Percentiles rank a stretch among this genome's conserved stretches.
Evolutionary conservation across 1,140 invertebrate genomes (phyloP).

Genomic region (Drosophila fuyamai): DNA sequence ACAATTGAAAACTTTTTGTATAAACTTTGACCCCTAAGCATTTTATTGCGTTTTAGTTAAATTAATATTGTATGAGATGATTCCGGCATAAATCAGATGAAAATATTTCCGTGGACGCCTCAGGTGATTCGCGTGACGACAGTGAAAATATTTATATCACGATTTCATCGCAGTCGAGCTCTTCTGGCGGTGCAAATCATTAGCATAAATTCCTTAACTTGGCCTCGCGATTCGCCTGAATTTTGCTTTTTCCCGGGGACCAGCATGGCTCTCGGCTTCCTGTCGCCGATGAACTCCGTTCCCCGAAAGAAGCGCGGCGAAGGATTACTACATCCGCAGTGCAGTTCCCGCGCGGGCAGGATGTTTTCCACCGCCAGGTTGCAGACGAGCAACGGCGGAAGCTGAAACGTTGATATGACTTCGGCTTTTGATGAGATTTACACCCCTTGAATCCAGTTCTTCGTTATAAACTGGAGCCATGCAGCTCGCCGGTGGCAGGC

Average conservation of each 20-base stretch:
- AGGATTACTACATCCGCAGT: slow-evolving; percentile 49
- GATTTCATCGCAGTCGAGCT: slow-evolving; percentile 39
- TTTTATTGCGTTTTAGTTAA: too few relatives aligned
- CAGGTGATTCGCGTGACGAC: slow-evolving; percentile 37
- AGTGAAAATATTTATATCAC: slow-evolving; percentile 41
- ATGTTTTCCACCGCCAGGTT: slow-evolving; percentile 26
- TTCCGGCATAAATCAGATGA: slow-evolving; percentile 28
- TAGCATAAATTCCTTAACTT: slow-evolving; percentile 74
- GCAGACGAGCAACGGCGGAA: slow-evolving; percentile 38
- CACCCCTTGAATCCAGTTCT: slow-evolving; percentile 51
- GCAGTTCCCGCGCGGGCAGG: slow-evolving; percentile 35
- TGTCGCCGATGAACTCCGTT: slow-evolving; percentile 39
- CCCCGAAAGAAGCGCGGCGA: not conserved
- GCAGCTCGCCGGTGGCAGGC: slow-evolving; percentile 37
- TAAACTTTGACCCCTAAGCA: too few relatives aligned
- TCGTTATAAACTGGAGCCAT: slow-evolving; percentile 58
- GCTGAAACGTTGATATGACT: slow-evolving; percentile 58
- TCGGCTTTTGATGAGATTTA: slow-evolving; percentile 69
- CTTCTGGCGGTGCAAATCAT: slow-evolving; percentile 57
- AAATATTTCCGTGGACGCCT: slow-evolving; percentile 11
- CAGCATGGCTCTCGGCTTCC: slow-evolving; percentile 37
- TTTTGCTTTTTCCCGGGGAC: slow-evolving; percentile 7
- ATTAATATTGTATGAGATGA: not conserved
- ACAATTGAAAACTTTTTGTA: too few relatives aligned
- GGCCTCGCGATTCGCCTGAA: slow-evolving; percentile 36